Evolutionary conservation across 2,888 invertebrate species (phyloP).

Genomic region (Aporophyla lueneburgensis): DNA sequence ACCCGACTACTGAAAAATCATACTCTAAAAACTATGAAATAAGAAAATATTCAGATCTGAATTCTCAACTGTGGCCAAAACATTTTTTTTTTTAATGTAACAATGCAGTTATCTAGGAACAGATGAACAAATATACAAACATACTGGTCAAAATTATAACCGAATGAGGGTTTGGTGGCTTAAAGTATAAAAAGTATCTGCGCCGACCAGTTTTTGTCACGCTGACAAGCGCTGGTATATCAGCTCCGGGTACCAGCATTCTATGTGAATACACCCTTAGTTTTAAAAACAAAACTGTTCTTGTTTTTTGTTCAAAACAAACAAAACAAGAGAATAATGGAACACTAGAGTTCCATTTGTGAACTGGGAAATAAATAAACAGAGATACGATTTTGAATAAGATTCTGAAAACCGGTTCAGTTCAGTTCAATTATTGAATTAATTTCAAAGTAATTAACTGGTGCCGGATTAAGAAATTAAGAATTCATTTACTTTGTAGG

Average conservation of each 20-base stretch:
- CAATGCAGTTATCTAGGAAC: no score
- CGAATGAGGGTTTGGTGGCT: no score
- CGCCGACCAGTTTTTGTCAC: not conserved
- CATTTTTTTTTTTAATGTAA: no score
- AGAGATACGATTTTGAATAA: slow-evolving; percentile 29
- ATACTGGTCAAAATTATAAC: no score
- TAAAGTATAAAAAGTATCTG: not conserved
- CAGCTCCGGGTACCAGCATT: not conserved
- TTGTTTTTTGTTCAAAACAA: slow-evolving; percentile 42
- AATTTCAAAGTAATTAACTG: slow-evolving; percentile 58
- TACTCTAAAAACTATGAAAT: no score
- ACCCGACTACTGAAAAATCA: no score
- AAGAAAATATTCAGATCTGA: no score
- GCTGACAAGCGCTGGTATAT: not conserved
- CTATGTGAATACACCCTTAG: not conserved
- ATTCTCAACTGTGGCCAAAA: no score
- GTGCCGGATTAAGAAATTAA: slow-evolving; percentile 38
- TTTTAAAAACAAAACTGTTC: slow-evolving; percentile 42
- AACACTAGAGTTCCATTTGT: slow-evolving; percentile 33
- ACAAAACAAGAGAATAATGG: slow-evolving; percentile 34
- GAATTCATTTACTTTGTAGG: slow-evolving; percentile 38
- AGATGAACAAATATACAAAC: no score
- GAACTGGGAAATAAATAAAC: slow-evolving; percentile 28
- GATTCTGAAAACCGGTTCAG: slow-evolving; percentile 31
- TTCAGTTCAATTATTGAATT: slow-evolving; percentile 46